Evolutionary conservation across 2,113 vertebrate genomes (phyloP).

Genomic region (Catharus bicknelli): DNA sequence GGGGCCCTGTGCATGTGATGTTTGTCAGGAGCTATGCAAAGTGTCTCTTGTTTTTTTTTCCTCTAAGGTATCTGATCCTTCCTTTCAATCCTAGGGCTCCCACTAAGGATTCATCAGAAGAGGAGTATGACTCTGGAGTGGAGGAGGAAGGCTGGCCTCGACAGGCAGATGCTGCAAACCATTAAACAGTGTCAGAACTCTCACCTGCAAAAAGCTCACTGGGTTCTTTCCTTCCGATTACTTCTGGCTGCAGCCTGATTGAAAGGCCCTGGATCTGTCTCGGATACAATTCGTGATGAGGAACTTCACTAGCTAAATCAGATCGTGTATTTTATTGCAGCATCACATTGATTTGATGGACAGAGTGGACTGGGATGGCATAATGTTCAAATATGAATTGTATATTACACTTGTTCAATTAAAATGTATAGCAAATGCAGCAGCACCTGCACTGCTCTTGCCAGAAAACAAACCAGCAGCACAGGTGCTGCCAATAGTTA

Average conservation of each 20-base stretch:
- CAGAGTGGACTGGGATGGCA: slow-evolving; percentile 67
- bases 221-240: slow-evolving; percentile 49
- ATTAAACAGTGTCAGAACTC: slow-evolving; percentile 75
- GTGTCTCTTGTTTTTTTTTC: neutral
- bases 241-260: slow-evolving; percentile 59
- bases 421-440: slow-evolving; percentile 61
- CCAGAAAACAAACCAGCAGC: slow-evolving; percentile 31
- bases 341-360: slow-evolving; percentile 71
- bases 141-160: slow-evolving; percentile 96
- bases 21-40: neutral
- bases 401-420: slow-evolving; percentile 75
- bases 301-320: slow-evolving; percentile 60
- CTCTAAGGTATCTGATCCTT: slow-evolving; percentile 2
- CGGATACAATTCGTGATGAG: slow-evolving; percentile 42
- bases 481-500: slow-evolving; percentile 59
- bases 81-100: slow-evolving; percentile 81
- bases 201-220: slow-evolving; percentile 44
- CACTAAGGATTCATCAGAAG: slow-evolving; percentile 87
- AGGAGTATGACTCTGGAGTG: slow-evolving; percentile 93
- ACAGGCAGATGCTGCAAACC: slow-evolving; percentile 93
- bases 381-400: slow-evolving; percentile 72
- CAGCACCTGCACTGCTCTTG: slow-evolving; percentile 14
- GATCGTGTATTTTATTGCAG: slow-evolving; percentile 70
- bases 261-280: slow-evolving; percentile 59
- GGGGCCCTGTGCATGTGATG: neutral